Base-by-base conservation (phyloP, 2,888 invertebrate genomes). In the Drosophila mettleri region DNA sequence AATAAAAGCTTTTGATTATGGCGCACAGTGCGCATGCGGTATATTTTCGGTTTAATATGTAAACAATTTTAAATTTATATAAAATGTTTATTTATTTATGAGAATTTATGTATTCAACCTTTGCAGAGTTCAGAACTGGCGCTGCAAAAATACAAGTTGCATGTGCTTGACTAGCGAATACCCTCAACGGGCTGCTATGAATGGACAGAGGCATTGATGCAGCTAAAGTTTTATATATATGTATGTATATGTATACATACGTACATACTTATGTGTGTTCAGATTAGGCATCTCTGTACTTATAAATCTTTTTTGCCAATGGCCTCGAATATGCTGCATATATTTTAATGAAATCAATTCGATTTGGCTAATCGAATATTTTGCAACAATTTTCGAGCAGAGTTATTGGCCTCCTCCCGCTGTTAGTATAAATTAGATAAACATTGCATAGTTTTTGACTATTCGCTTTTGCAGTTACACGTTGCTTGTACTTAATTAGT, bases 401-500 rank as follows among this genome's bases (percentile, higher is more conserved):
- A 27, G 27, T 39, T 39, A 12, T 39, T 20, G 18, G n/a, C 10
- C 45, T 12, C 2, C 6, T 29, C 10, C 45, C 7, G 3, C 6
- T 29, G 16, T 16, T 29, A 10, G 27, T 31, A 22, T 22, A n/a
- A 34, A 49, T 49, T 16, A 6, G 34, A 10, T n/a, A 6, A 12
- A 12, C 41, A 16, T 16, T 36, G 16, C 27, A 45, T 9, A 6
- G 34, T 24, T 34, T 33, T 22, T n/a, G 22, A 2, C 14, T 6
- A 5, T 2, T 20, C 3, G 34, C 14, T 8, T 16, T 22, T 38
- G 38, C 38, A 38, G 38, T 7, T 33, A 22, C 18, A 24, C 41
- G 8, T 18, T 57, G 20, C 36, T 18, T 48, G 29, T 27, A n/a
- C 38, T 22, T 52, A 59, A 59, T 59, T 58, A 27, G 34, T 48